Percentiles rank a stretch among this genome's conserved stretches.
Evolutionary conservation across 2,888 invertebrate genomes (phyloP).

Genomic region (Alcis repandata): DNA sequence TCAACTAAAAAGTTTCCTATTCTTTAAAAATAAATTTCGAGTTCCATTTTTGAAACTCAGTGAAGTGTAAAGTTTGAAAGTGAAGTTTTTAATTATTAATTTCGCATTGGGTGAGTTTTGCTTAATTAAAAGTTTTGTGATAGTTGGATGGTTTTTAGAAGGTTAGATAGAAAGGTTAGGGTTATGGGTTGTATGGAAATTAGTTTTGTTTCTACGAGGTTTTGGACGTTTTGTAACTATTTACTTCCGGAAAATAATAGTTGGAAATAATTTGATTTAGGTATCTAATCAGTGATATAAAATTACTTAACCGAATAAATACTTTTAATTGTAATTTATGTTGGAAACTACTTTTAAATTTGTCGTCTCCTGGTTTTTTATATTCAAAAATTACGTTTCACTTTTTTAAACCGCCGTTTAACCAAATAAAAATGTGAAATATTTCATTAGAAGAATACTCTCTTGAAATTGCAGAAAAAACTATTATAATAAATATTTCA

Average conservation of each 20-base stretch:
- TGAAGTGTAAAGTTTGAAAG: conserved; percentile 35
- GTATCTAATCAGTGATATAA: too few relatives aligned
- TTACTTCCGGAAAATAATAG: background rate
- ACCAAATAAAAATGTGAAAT: too few relatives aligned
- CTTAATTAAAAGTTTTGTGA: conserved; percentile 16
- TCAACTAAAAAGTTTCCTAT: conserved; percentile 6
- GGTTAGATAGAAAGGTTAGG: background rate
- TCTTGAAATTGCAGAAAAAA: too few relatives aligned
- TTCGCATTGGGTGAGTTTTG: conserved; percentile 28
- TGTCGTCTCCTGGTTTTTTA: too few relatives aligned
- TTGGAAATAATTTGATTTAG: background rate
- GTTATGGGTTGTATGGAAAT: background rate
- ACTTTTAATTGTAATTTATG: too few relatives aligned
- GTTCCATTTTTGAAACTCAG: conserved; percentile 24
- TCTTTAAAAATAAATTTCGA: background rate
- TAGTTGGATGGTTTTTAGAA: conserved; percentile 14
- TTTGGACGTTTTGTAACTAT: background rate
- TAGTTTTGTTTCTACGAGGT: background rate
- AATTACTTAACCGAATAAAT: too few relatives aligned
- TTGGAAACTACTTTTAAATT: too few relatives aligned
- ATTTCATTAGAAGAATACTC: too few relatives aligned
- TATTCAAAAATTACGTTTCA: too few relatives aligned
- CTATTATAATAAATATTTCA: too few relatives aligned
- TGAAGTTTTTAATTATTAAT: conserved; percentile 27
- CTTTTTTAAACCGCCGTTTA: too few relatives aligned